Base-by-base conservation (phyloP, 1,140 invertebrate genomes). In the Thaumatotibia leucotreta region DNA sequence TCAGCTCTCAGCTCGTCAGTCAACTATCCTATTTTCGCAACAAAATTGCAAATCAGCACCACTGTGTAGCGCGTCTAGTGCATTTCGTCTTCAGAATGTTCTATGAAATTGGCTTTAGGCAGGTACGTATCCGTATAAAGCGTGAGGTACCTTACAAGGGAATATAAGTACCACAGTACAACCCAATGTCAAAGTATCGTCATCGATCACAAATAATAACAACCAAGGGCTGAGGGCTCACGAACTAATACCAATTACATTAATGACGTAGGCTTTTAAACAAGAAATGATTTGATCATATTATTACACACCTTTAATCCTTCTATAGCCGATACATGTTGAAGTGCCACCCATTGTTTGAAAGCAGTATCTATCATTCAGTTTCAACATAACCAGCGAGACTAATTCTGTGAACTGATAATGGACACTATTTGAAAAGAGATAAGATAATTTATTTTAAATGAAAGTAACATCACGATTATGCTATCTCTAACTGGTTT, bases 351-450 rank as follows among this genome's bases (percentile, higher is more conserved):
- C 50, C 50, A 54, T 54, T 54, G 50, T 54, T 54, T 27, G 9
- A 54, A 54, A 54, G 11, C 22, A 54, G 11, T 54, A 54, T 54
- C 50, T 54, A 24, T 54, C 50, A 54, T 54, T n/a, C n/a, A n/a
- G n/a, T n/a, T 54, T 54, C 50, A 23, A 24, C 50, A 54, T 54
- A 24, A 24, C 50, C 4, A 54, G 27, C 27, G 22, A 1, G 23
- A 20, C 23, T 29, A 54, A n/a, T 54, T 54, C 11, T 27, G 23
- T 11, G 23, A 24, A 24, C 50, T 54, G 50, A 24, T 54, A 54
- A 10, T 54, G 20, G 14, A 39, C 3, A 10, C n/a, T 22, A 20
- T 50, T 27, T 14, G 35, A 14, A 39, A n/a, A n/a, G n/a, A 39
- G 35, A 39, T 39, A 39, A 39, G 35, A 39, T 39, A 39, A 39